These are phyloP conservation scores for Cerceris ruficornis DNA, from an alignment of 2,888 invertebrate genomes.

Conservation along the genomic window DNA sequence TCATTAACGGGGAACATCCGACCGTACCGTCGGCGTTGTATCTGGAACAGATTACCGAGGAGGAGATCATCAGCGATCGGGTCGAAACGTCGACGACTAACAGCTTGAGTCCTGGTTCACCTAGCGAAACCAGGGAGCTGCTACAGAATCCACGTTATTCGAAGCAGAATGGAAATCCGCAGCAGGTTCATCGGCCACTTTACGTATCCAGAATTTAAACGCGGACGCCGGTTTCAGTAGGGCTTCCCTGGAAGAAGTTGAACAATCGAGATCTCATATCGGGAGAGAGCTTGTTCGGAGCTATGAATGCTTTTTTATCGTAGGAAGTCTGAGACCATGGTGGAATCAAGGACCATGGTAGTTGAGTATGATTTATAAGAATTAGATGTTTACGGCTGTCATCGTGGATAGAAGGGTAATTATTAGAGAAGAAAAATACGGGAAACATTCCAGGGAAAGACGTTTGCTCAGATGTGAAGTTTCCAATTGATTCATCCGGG, in stretches of 20 bases:
- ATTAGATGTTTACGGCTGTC: too few species aligned
- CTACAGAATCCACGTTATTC: constrained; percentile 84
- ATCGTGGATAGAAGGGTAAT: too few species aligned
- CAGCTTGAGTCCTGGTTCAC: constrained; percentile 86
- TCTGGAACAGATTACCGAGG: constrained; percentile 88
- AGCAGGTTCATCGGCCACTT: constrained; percentile 70
- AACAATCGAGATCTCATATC: constrained; percentile 1
- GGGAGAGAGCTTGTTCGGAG: not conserved
- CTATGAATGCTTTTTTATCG: not conserved
- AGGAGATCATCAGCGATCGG: constrained; percentile 85
- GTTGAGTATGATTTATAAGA: too few species aligned
- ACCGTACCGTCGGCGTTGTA: constrained; percentile 83
- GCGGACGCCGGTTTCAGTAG: not conserved
- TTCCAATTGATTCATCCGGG: too few species aligned
- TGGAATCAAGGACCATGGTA: too few species aligned
- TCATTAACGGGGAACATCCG: constrained; percentile 84
- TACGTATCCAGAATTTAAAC: constrained; percentile 74
- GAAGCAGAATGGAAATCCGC: constrained; percentile 75
- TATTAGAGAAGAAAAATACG: too few species aligned
- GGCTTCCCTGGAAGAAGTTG: not conserved
- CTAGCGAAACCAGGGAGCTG: constrained; percentile 87
- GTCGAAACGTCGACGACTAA: constrained; percentile 84
- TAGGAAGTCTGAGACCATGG: not conserved
- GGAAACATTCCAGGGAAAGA: too few species aligned
- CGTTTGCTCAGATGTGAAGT: too few species aligned